These are phyloP conservation scores for Arctia plantaginis DNA, from an alignment of 2,888 invertebrate genomes.

Conservation along the genomic window DNA sequence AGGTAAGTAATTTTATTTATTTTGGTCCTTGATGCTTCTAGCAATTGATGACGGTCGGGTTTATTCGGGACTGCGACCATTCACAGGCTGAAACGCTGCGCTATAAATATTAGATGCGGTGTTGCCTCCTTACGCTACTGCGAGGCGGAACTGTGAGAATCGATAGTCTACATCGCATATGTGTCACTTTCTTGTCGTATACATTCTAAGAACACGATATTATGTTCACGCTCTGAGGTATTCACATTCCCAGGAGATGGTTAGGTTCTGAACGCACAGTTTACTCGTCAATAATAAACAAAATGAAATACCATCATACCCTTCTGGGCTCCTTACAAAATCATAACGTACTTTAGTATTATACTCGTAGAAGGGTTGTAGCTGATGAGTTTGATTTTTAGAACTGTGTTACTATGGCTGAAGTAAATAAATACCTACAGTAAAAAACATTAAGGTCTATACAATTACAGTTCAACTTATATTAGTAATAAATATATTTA, in stretches of 20 bases:
- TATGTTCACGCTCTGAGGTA: conserved; percentile 56
- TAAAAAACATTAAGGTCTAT: too few species aligned
- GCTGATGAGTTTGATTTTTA: conserved; percentile 53
- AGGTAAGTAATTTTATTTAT: conserved; percentile 64
- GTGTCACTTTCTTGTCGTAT: conserved; percentile 54
- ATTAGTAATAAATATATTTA: too few species aligned
- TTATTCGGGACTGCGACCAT: conserved; percentile 52
- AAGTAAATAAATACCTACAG: background rate
- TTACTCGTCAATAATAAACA: conserved; percentile 59
- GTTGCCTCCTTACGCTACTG: conserved; percentile 53
- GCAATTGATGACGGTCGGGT: conserved; percentile 67
- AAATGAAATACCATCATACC: conserved; percentile 53
- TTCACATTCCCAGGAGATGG: conserved; percentile 58
- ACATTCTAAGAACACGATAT: conserved; percentile 60
- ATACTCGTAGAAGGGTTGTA: conserved; percentile 26
- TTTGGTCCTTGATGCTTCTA: conserved; percentile 52
- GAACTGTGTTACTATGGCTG: conserved; percentile 31
- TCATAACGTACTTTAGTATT: conserved; percentile 37
- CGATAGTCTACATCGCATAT: conserved; percentile 67
- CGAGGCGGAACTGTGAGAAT: conserved; percentile 59
- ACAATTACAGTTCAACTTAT: too few species aligned
- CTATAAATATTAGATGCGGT: conserved; percentile 75
- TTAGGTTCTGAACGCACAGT: conserved; percentile 54
- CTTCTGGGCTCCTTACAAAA: conserved; percentile 25
- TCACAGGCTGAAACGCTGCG: conserved; percentile 56